These are phyloP conservation scores for Coptotermes formosanus DNA, from an alignment of 1,140 invertebrate species.

Conservation along the genomic window DNA sequence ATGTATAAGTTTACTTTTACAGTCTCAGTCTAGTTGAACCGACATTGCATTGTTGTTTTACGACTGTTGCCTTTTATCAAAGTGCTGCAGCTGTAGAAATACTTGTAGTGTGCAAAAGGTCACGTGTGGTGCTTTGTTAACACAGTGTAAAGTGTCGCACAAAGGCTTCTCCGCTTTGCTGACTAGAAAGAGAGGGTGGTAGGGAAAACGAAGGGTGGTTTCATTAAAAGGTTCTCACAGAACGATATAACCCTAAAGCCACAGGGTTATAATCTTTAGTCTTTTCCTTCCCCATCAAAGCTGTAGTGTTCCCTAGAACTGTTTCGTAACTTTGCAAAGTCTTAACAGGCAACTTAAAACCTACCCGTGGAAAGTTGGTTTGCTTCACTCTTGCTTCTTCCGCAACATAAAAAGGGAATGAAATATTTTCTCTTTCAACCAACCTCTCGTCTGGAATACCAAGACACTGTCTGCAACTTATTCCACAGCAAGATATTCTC, in stretches of 20 bases:
- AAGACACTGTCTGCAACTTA: background rate
- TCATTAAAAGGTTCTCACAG: slow-evolving; percentile 9
- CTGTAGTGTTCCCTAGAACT: background rate
- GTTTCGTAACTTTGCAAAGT: background rate
- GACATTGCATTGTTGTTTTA: background rate
- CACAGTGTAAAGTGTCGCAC: background rate
- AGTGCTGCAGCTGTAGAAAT: background rate
- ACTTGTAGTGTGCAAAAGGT: background rate
- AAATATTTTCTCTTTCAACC: background rate
- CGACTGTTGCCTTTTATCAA: background rate
- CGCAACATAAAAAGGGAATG: background rate
- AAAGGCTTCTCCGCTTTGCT: background rate
- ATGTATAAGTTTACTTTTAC: too few relatives aligned
- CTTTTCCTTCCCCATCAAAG: background rate
- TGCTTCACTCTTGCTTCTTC: background rate
- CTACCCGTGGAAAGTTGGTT: background rate
- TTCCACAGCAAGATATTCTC: background rate
- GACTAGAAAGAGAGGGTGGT: background rate
- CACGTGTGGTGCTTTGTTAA: background rate
- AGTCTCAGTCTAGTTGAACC: too few relatives aligned
- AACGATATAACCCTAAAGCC: slow-evolving; percentile 6
- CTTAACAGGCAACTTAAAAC: slow-evolving; percentile 10
- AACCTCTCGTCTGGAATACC: background rate
- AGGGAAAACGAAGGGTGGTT: background rate
- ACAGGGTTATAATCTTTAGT: background rate